Base-by-base conservation (phyloP, 1,140 invertebrate genomes). In the Aphaenogaster ashmeadi region DNA sequence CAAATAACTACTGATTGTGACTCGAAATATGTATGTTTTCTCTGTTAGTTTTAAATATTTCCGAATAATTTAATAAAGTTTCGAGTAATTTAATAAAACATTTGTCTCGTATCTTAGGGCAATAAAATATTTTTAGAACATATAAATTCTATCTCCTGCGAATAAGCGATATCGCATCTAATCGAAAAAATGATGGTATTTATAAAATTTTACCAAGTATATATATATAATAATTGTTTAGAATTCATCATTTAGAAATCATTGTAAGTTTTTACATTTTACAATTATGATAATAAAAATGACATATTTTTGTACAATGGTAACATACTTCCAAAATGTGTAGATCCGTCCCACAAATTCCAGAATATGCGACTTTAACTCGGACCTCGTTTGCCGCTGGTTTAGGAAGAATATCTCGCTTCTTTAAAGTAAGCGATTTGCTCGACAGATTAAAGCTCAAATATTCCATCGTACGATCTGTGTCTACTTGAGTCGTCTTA, bases 281-380 rank as follows among this genome's bases (percentile, higher is more conserved):
- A 36, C 41, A 47, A 47, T 50, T 66, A 18, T 8, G 38, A 62
- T 38, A 47, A 50, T 79, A 11, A 44, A 66, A 80, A n/a, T 50
- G 11, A 79, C 11, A 47, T 38, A 83, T 44, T 69, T 60, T 69
- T 74, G 27, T 86, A 38, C 27, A 74, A 52, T n/a, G 15, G 1
- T 27, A 41, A 41, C 91, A 93, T 95, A 97, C 97, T 92, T 96
- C 96, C 7, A 97, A 95, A 91, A 98, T 98, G 91, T 98, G 98
- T 1, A 98, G 96, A 95, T 98, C 98, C 21, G 98, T 98, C 0
- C 98, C 98, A 95, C 98, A 98, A 60, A 98, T 96, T 2, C 98
- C 98, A 1, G 97, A 94, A 91, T 96, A 97, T 21, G 96, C 96
- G 0, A 97, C 96, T 92, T 96, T 96, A 3, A 97, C 94, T 15